Percentiles rank a stretch among this genome's conserved stretches.
These are phyloP conservation scores for Psilanteris sp. DNA, from an alignment of 1,140 invertebrate species.

Conservation along the genomic window DNA sequence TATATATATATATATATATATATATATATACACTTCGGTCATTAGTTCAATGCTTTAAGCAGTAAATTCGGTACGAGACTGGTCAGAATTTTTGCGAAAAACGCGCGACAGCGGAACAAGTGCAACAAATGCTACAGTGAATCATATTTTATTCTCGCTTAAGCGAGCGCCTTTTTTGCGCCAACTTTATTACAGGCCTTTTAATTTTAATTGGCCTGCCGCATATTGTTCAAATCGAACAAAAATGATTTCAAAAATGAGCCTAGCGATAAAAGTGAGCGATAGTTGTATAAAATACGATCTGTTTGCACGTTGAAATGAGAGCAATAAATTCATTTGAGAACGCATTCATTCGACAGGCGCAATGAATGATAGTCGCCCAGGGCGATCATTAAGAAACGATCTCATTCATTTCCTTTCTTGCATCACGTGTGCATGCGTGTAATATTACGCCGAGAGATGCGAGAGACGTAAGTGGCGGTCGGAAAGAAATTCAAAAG, in stretches of 20 bases:
- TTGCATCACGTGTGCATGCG: conserved; percentile 52
- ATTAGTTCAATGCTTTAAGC: no score
- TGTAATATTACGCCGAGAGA: conserved; percentile 39
- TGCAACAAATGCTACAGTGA: no score
- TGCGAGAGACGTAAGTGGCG: conserved; percentile 32
- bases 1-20: no score
- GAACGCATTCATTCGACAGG: conserved; percentile 55
- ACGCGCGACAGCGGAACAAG: no score
- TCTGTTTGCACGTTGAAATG: conserved; percentile 62
- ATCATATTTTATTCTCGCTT: no score
- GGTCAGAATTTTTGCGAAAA: no score
- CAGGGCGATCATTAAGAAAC: conserved; percentile 61
- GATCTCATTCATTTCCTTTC: conserved; percentile 62
- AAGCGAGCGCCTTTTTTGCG: no score
- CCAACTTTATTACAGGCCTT: no score
- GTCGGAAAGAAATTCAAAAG: conserved; percentile 23
- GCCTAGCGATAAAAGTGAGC: conserved; percentile 45
- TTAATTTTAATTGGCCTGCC: conserved; percentile 7
- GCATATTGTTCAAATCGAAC: conserved; percentile 28
- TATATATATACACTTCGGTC: no score
- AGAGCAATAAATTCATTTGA: conserved; percentile 62
- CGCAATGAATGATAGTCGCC: conserved; percentile 62
- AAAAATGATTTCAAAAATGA: conserved; percentile 48
- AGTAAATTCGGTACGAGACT: no score
- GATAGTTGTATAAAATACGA: conserved; percentile 56